phyloP scores from a whole-genome alignment of 1,140 invertebrate genomes.

The Galleria mellonella region DNA sequence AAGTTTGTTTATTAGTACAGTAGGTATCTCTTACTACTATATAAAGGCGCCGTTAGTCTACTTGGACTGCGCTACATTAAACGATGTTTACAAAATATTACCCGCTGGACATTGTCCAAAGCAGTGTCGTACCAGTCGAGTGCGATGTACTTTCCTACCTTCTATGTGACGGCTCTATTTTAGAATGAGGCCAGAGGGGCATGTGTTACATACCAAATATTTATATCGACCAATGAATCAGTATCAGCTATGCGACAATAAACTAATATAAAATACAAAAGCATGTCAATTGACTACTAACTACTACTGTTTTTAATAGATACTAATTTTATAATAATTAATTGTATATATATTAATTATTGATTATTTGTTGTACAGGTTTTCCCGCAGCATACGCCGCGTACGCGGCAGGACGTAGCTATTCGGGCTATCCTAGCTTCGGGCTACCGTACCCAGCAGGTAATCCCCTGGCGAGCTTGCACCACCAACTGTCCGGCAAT shows the following conservation, averaged over 20 bases:
- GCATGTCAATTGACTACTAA: constrained; percentile 32
- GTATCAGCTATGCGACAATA: constrained; percentile 17
- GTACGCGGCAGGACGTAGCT: constrained; percentile 93
- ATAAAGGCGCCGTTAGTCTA: constrained; percentile 33
- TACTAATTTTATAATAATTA: too few species aligned
- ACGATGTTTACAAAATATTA: constrained; percentile 57
- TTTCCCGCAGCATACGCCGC: constrained; percentile 95
- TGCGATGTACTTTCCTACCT: constrained; percentile 42
- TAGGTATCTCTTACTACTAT: constrained; percentile 30
- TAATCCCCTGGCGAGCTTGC: constrained; percentile 86
- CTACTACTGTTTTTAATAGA: constrained; percentile 19
- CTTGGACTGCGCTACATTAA: constrained; percentile 44
- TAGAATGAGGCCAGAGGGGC: constrained; percentile 48
- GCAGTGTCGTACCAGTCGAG: constrained; percentile 39
- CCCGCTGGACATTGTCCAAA: constrained; percentile 60
- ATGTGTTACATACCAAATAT: constrained; percentile 34
- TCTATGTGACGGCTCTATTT: constrained; percentile 56
- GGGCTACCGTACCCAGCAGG: constrained; percentile 97
- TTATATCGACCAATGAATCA: constrained; percentile 25
- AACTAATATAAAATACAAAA: constrained; percentile 17
- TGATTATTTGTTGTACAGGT: constrained; percentile 80
- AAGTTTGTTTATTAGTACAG: constrained; percentile 33
- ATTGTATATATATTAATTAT: constrained; percentile 23
- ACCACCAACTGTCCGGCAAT: constrained; percentile 79
- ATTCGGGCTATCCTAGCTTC: constrained; percentile 97